A percentile compares a stretch with the other conserved stretches of the same genome.
Evolutionary conservation across 2,797 vertebrate genomes (phyloP).

Genomic region (Centropyge bicolor): DNA sequence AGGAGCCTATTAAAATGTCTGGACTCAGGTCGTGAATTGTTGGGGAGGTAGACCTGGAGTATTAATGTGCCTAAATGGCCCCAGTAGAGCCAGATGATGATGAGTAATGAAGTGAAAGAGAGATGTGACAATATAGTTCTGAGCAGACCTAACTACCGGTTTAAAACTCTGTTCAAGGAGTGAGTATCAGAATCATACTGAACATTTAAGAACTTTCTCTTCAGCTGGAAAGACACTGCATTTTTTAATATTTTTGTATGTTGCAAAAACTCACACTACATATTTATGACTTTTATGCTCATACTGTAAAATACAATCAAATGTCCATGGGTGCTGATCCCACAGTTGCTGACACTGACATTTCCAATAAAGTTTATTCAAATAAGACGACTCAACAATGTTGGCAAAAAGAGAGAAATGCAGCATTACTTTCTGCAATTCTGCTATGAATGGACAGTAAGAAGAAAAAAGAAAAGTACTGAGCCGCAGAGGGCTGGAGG

Average conservation of each 20-base stretch:
- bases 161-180: constrained; percentile 28
- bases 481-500: not conserved
- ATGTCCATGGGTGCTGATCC: too few species aligned
- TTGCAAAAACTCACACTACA: not conserved
- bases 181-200: constrained; percentile 1
- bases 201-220: not conserved
- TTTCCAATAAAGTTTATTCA: not conserved
- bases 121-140: not conserved
- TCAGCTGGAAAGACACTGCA: not conserved
- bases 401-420: not conserved
- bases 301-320: too few species aligned
- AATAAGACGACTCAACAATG: not conserved
- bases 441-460: not conserved
- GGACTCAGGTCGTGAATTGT: constrained; percentile 52
- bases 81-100: constrained; percentile 36
- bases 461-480: not conserved
- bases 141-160: not conserved
- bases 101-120: constrained; percentile 18
- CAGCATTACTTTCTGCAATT: not conserved
- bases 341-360: too few species aligned
- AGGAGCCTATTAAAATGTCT: constrained; percentile 72
- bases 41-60: constrained; percentile 43
- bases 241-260: not conserved
- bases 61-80: constrained; percentile 48
- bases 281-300: not conserved